phyloP scores from a whole-genome alignment of 2,113 vertebrate species.

The Donacobius atricapilla region DNA sequence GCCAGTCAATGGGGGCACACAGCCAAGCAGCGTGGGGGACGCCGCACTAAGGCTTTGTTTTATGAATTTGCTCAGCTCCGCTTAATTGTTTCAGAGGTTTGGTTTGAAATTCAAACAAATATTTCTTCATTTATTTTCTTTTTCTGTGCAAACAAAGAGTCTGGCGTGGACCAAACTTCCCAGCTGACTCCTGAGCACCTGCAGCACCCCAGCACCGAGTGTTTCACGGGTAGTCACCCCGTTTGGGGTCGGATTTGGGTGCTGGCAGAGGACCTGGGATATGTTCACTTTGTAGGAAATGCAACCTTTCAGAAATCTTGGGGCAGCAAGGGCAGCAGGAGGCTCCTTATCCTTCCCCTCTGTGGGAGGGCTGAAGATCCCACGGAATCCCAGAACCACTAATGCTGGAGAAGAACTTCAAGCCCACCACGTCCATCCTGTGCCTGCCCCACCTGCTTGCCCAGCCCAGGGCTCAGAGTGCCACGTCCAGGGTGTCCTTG shows the following conservation, averaged over 20 bases:
- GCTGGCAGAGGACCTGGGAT: neutral
- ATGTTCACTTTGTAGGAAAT: neutral
- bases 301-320: neutral
- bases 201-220: neutral
- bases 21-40: constrained; percentile 37
- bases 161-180: neutral
- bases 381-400: neutral
- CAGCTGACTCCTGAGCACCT: neutral
- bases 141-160: neutral
- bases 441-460: fast-evolving
- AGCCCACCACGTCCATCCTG: neutral
- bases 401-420: neutral
- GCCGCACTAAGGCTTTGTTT: constrained; percentile 36
- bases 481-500: no score
- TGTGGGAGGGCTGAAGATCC: neutral
- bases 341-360: neutral
- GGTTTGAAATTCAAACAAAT: neutral
- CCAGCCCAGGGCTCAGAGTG: neutral
- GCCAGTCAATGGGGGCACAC: constrained; percentile 51
- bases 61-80: constrained; percentile 31
- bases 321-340: neutral
- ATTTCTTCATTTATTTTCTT: neutral
- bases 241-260: fast-evolving
- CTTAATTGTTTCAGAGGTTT: constrained; percentile 32
- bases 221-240: neutral